Base-by-base conservation (phyloP, 2,113 vertebrate species). In the Rhinogobius similis region DNA sequence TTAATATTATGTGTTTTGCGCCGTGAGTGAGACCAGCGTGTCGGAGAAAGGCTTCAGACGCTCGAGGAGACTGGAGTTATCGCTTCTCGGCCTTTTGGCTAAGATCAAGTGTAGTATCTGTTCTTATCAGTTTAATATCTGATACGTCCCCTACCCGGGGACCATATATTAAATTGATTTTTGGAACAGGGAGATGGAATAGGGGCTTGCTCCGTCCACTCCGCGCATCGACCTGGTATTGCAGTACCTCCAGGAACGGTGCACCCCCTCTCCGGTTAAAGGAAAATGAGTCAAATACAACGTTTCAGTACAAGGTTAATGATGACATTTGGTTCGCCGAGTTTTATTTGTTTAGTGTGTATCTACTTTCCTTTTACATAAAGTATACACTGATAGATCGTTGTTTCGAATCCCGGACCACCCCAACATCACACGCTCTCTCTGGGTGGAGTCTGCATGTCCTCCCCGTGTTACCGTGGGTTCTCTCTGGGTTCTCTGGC, bases 111-210 rank as follows among this genome's bases (percentile, higher is more conserved):
- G 55, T 58, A 58, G 55, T 58, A 58, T 58, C 55, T 58, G 87
- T 92, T 93, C 87, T 92, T 90, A 92, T 92, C 90, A 93, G 90
- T 91, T 92, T 93, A 92, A 91, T 92, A 92, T 90, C 86, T 91
- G 88, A 92, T 92, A 90, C 83, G 85, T 90, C 59, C 84, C 88
- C 85, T 91, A 84, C 6, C 68, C 72, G 82, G 78, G 72, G 78
- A 81, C 78, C 78, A 81, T 84, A 84, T 84, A 84, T 84, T 84
- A 81, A 84, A 84, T 84, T 84, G 78, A 76, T 84, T 84, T 82
- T 84, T 84, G 82, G 82, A 84, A 9, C 53, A 44, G n/a, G 75
- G 82, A 84, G 78, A 81, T 84, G 82, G 88, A 87, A 74, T 79
- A 81, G 88, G 86, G 79, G 91, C 89, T 91, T 92, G 89, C 87